A percentile compares a stretch with the other conserved stretches of the same genome.
These are phyloP conservation scores for Callyntrura sp. DNA, from an alignment of 2,888 invertebrate genomes.

Conservation along the genomic window DNA sequence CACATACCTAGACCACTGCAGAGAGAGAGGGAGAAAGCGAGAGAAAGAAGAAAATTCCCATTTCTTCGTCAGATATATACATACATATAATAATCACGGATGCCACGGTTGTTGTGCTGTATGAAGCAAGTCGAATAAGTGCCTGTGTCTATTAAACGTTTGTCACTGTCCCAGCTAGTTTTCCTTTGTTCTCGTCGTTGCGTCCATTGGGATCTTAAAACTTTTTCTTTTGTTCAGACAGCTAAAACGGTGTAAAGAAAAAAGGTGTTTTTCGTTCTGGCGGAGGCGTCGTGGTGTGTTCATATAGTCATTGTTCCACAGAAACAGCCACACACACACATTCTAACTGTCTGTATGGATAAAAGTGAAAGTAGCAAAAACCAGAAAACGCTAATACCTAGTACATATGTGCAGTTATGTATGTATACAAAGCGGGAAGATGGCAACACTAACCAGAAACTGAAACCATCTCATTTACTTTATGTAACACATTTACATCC, in stretches of 20 bases:
- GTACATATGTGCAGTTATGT: background rate
- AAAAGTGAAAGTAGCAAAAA: slow-evolving; percentile 11
- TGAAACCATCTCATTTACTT: slow-evolving; percentile 67
- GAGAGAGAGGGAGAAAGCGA: too few relatives aligned
- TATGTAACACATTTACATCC: slow-evolving; percentile 52
- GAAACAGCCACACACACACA: background rate
- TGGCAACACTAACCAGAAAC: slow-evolving; percentile 13
- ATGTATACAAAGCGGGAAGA: background rate
- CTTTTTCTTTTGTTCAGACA: slow-evolving; percentile 28
- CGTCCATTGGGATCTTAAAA: slow-evolving; percentile 67
- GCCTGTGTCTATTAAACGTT: slow-evolving; percentile 71
- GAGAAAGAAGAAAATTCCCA: background rate
- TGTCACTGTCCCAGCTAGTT: slow-evolving; percentile 71
- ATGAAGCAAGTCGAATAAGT: slow-evolving; percentile 46
- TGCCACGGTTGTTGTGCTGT: slow-evolving; percentile 42
- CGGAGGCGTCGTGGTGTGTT: background rate
- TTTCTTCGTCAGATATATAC: background rate
- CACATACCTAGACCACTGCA: background rate
- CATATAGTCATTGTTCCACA: slow-evolving; percentile 10
- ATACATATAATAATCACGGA: slow-evolving; percentile 12
- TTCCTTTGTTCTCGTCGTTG: slow-evolving; percentile 48
- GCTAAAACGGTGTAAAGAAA: slow-evolving; percentile 16
- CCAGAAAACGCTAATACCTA: background rate
- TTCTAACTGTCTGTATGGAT: background rate
- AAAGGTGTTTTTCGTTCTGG: slow-evolving; percentile 27